Evolutionary conservation across 2,113 vertebrate genomes (phyloP).

Genomic region (Illadopsis cleaveri): DNA sequence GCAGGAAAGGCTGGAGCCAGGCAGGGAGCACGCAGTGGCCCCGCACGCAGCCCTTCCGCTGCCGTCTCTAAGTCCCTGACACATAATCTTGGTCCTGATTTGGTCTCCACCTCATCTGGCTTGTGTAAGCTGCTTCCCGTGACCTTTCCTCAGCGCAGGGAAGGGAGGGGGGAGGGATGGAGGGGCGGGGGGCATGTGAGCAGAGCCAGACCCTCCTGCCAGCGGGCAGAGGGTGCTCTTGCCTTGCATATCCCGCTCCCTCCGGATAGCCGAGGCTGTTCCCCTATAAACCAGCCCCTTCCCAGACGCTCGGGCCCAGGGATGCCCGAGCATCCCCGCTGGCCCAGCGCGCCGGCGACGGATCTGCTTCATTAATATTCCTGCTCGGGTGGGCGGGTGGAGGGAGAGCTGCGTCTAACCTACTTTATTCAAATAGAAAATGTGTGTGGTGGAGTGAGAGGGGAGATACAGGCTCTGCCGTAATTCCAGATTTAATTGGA

Average conservation of each 20-base stretch:
- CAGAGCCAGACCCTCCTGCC: constrained; percentile 71
- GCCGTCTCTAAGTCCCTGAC: constrained; percentile 28
- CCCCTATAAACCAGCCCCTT: not conserved
- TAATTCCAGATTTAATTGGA: constrained; percentile 81
- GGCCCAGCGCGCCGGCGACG: not conserved
- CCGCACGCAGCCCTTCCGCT: not conserved
- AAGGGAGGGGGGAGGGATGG: constrained; percentile 43
- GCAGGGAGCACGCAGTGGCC: not conserved
- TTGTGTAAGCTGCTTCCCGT: constrained; percentile 54
- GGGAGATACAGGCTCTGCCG: constrained; percentile 45
- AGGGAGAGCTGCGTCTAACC: constrained; percentile 21
- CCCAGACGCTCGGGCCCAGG: not conserved
- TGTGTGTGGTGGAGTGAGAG: constrained; percentile 41
- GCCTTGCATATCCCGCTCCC: constrained; percentile 73
- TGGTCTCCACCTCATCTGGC: constrained; percentile 49
- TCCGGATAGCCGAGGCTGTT: not conserved
- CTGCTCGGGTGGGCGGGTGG: not conserved
- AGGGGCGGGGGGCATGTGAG: not conserved
- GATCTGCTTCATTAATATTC: constrained; percentile 41
- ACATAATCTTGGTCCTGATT: constrained; percentile 67
- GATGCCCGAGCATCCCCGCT: constrained; percentile 11
- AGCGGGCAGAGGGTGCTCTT: constrained; percentile 81
- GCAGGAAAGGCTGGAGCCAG: constrained; percentile 41
- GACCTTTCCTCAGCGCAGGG: constrained; percentile 47
- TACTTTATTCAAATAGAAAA: constrained; percentile 62